phyloP scores from a whole-genome alignment of 2,113 vertebrate genomes.

The Columba janthina region DNA sequence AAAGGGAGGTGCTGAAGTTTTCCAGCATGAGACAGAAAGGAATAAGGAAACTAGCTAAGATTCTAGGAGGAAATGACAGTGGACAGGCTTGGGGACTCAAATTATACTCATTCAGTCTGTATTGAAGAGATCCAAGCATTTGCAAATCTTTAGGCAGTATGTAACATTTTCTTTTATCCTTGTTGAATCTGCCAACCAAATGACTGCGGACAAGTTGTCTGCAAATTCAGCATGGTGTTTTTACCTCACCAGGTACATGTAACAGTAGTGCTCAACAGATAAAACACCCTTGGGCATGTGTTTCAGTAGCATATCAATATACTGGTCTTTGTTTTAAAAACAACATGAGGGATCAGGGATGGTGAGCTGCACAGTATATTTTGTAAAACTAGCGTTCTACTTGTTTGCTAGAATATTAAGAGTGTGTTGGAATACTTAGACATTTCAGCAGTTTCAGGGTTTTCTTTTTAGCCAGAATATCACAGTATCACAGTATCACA shows the following conservation, averaged over 20 bases:
- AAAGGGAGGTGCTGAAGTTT: neutral
- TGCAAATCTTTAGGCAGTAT: fast-evolving
- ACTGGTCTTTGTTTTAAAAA: neutral
- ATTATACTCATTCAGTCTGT: neutral
- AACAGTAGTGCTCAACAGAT: neutral
- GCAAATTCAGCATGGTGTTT: neutral
- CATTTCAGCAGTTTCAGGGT: neutral
- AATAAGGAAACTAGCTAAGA: neutral
- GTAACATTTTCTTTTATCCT: neutral
- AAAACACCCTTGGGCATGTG: fast-evolving
- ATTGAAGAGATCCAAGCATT: neutral
- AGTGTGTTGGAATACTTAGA: neutral
- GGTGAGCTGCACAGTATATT: neutral
- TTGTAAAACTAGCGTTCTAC: neutral
- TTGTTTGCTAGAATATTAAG: neutral
- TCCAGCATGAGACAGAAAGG: neutral
- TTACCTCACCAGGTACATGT: fast-evolving
- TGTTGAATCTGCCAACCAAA: neutral
- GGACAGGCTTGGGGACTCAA: neutral
- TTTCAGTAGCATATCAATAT: neutral
- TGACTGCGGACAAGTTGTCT: neutral
- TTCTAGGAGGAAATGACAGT: neutral
- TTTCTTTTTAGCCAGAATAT: neutral
- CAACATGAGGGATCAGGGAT: fast-evolving
- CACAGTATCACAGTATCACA: too few relatives aligned